These are phyloP conservation scores for Bhutanitis thaidina DNA, from an alignment of 2,888 invertebrate species.

Conservation along the genomic window DNA sequence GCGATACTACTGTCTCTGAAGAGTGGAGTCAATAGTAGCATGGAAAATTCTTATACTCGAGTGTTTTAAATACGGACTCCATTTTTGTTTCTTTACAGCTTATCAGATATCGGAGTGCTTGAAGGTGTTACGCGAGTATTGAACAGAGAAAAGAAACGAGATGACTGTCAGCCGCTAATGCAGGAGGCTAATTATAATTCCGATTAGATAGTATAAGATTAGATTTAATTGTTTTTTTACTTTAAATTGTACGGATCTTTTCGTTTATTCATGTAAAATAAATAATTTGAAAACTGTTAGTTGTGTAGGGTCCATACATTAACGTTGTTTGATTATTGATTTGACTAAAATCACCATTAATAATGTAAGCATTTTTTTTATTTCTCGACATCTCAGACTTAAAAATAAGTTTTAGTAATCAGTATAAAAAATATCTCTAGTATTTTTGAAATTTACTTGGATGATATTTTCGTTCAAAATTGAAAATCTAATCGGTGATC, in stretches of 20 bases:
- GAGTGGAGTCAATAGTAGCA: too few species aligned
- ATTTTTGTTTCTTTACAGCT: slow-evolving; percentile 46
- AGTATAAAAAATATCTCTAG: too few species aligned
- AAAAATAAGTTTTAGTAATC: too few species aligned
- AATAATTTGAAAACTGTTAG: background rate
- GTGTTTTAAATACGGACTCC: too few species aligned
- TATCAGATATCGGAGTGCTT: slow-evolving; percentile 68
- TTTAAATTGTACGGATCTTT: background rate
- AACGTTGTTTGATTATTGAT: background rate
- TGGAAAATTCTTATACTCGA: too few species aligned
- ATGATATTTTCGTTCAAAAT: too few species aligned
- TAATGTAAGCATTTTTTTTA: too few species aligned
- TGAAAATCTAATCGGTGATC: too few species aligned
- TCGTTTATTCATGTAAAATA: background rate
- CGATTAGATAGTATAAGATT: slow-evolving; percentile 25
- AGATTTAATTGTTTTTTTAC: background rate
- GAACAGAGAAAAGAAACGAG: slow-evolving; percentile 56
- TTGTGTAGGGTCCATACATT: background rate
- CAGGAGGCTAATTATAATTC: slow-evolving; percentile 42
- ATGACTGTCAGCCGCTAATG: slow-evolving; percentile 71
- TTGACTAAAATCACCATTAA: too few species aligned
- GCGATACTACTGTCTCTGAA: too few species aligned
- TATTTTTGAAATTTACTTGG: too few species aligned
- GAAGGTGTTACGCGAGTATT: slow-evolving; percentile 58
- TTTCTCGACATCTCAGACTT: too few species aligned